Conservation (phyloP, 2,888 invertebrate species). For the Tuberolachnus salignus region DNA sequence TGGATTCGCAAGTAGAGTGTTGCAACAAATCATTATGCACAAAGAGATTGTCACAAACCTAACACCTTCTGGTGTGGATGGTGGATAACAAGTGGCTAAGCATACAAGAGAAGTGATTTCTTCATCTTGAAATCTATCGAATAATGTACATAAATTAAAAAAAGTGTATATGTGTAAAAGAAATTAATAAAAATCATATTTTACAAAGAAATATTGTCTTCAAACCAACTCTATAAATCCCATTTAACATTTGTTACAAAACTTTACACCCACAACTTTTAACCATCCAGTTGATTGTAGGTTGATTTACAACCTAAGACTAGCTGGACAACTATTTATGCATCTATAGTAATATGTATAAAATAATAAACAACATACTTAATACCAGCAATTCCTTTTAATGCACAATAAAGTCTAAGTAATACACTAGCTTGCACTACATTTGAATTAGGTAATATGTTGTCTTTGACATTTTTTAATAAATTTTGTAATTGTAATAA, state of each 20-base stretch:
- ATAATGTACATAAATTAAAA: neutral
- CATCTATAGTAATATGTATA: neutral
- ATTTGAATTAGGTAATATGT: conserved; percentile 69
- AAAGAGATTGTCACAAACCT: conserved; percentile 90
- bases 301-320: too few species aligned
- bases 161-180: neutral
- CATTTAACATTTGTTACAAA: too few species aligned
- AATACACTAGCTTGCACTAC: conserved; percentile 89
- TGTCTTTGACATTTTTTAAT: conserved; percentile 70
- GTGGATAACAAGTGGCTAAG: conserved; percentile 85
- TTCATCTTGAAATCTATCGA: conserved; percentile 81
- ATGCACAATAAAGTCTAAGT: conserved; percentile 86
- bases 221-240: too few species aligned
- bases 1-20: conserved; percentile 75
- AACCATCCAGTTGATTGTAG: too few species aligned
- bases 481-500: conserved; percentile 72
- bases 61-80: conserved; percentile 88
- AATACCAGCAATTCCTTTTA: conserved; percentile 89
- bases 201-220: neutral
- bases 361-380: conserved; percentile 67
- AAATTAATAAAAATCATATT: conserved; percentile 6
- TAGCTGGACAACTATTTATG: too few species aligned
- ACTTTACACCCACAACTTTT: too few species aligned
- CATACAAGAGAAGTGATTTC: conserved; percentile 84
- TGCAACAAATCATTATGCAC: conserved; percentile 93